Evolutionary conservation across 1,140 invertebrate species (phyloP), one percentile per base, ranked within the genome.

Genomic region (Ceratina japonica): DNA sequence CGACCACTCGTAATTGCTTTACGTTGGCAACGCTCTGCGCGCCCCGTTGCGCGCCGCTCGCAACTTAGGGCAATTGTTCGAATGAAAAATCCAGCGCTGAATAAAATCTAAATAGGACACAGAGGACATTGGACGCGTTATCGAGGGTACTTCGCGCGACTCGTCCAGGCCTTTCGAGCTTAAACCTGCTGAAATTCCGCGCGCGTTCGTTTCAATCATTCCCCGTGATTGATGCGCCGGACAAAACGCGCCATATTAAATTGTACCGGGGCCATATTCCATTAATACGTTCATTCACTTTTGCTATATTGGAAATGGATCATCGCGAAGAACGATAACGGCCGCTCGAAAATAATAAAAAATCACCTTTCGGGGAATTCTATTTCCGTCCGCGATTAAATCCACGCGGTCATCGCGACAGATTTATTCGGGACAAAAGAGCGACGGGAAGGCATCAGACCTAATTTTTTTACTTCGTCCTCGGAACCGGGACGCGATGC

Each of bases 131-230:
- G 56, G 58, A 71, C 22, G 5, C 5, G 49, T 24, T 62, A 22
- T 54, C 49, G 24, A 16, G 3, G 24, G n/a, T 20, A 22, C 24
- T 64, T 64, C 4, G 10, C 16, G 1, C 4, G 22, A 15, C 31
- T 27, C 51, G n/a, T 31, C 27, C 27, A 77, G 20, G 31, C 72
- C 78, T 79, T 82, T 80, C 73, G 54, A 83, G 69, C 58, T 76
- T 52, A 13, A 80, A 12, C 27, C 27, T 52, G 64, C 58, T 61
- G 18, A 44, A 69, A 75, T 59, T 31, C 12, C 20, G 12, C 0
- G 5, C 13, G 10, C 18, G 3, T 10, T 75, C 37, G 16, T 0
- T 71, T 52, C 24, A 52, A 31, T 51, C 44, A 51, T 4, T 52
- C 5, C 37, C 16, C 58, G 44, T 24, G 44, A 77, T 71, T 54